phyloP scores from a whole-genome alignment of 1,140 invertebrate genomes.

The Helicoverpa zea region DNA sequence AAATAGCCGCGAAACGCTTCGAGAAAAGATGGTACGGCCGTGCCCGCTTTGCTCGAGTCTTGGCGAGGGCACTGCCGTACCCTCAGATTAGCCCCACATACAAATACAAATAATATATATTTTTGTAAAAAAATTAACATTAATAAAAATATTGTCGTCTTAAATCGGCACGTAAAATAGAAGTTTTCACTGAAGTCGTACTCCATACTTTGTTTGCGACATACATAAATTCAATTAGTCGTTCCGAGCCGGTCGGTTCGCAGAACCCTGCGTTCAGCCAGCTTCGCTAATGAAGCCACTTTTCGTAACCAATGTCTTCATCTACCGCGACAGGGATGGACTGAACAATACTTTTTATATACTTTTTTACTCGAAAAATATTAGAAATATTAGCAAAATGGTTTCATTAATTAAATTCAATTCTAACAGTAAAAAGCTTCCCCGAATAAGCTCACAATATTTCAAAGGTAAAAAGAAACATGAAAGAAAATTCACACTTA shows the following conservation, averaged over 20 bases:
- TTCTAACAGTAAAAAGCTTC: neutral
- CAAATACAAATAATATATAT: too few species aligned
- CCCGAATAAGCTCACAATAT: too few species aligned
- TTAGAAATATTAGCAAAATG: neutral
- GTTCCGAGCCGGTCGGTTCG: constrained; percentile 55
- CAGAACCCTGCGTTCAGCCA: constrained; percentile 60
- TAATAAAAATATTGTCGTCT: neutral
- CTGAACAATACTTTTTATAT: constrained; percentile 18
- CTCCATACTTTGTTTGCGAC: constrained; percentile 33
- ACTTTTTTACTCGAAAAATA: too few species aligned
- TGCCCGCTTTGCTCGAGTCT: too few species aligned
- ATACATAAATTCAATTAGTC: constrained; percentile 69
- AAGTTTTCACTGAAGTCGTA: neutral
- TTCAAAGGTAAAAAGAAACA: too few species aligned
- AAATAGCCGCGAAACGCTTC: too few species aligned
- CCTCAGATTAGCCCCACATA: too few species aligned
- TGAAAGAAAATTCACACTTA: neutral
- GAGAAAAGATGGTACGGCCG: too few species aligned
- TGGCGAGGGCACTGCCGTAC: too few species aligned
- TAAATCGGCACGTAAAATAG: neutral
- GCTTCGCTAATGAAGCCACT: constrained; percentile 69
- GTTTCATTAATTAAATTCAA: neutral
- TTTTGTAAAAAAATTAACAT: too few species aligned
- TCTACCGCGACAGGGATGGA: constrained; percentile 64
- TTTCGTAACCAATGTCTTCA: constrained; percentile 76